Evolutionary conservation across 2,888 invertebrate genomes (phyloP).

Genomic region (Tupiocoris notatus): DNA sequence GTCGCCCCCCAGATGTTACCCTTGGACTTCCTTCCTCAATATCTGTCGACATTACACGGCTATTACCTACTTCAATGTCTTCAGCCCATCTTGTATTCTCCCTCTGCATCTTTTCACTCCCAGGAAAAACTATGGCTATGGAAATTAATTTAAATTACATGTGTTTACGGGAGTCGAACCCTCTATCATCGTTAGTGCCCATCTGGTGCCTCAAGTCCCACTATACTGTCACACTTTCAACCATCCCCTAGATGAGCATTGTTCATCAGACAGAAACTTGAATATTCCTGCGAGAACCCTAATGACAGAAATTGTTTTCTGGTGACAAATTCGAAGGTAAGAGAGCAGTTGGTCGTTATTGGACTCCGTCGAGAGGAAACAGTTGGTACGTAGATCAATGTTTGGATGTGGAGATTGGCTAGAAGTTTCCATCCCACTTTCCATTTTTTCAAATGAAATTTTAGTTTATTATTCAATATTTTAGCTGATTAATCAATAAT

Average conservation of each 20-base stretch:
- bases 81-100: background rate
- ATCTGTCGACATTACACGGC: constrained; percentile 26
- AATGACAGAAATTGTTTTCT: too few relatives aligned
- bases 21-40: constrained; percentile 18
- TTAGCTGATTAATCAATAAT: too few relatives aligned
- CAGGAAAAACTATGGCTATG: constrained; percentile 9
- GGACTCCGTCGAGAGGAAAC: too few relatives aligned
- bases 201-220: background rate
- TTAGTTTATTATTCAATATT: too few relatives aligned
- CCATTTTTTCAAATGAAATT: too few relatives aligned
- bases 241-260: background rate
- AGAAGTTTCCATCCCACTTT: too few relatives aligned
- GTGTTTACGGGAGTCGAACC: constrained; percentile 8
- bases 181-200: constrained; percentile 29
- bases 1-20: constrained; percentile 32
- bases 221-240: background rate
- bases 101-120: background rate
- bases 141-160: constrained; percentile 33
- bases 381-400: too few relatives aligned
- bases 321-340: background rate
- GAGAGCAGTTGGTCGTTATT: background rate
- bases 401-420: too few relatives aligned
- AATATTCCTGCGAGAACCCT: too few relatives aligned
- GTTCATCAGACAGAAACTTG: background rate
- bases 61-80: constrained; percentile 14